Evolutionary conservation across 2,888 invertebrate species (phyloP).

Genomic region (Chrysina gloriosa): DNA sequence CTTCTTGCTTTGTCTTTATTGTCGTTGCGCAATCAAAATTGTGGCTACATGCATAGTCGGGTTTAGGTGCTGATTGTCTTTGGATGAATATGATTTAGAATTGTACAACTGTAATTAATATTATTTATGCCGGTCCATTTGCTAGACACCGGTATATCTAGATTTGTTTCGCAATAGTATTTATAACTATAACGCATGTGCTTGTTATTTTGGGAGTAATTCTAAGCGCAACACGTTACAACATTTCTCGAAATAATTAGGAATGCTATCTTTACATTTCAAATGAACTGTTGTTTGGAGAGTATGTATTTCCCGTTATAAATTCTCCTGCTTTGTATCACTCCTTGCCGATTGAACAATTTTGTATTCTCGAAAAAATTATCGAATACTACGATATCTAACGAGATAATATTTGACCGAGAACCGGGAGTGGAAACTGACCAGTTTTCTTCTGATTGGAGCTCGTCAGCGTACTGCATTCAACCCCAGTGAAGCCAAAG

Average conservation of each 20-base stretch:
- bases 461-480: too few species aligned
- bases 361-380: too few species aligned
- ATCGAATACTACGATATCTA: too few species aligned
- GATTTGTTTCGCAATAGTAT: background rate
- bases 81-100: conserved; percentile 15
- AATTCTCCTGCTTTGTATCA: too few species aligned
- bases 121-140: conserved; percentile 9
- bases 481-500: too few species aligned
- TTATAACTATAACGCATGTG: background rate
- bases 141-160: background rate
- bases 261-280: too few species aligned
- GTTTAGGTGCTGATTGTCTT: conserved; percentile 15
- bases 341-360: too few species aligned
- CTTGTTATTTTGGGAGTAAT: background rate
- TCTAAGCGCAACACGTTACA: background rate
- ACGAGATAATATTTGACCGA: too few species aligned
- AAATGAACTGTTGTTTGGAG: too few species aligned
- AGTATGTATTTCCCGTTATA: too few species aligned
- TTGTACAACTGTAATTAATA: conserved; percentile 25
- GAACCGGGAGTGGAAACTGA: too few species aligned
- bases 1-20: conserved; percentile 35
- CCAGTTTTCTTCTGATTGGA: too few species aligned
- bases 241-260: background rate
- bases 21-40: conserved; percentile 19
- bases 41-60: conserved; percentile 1